phyloP scores from a whole-genome alignment of 1,140 invertebrate species.

The Pissodes strobi region DNA sequence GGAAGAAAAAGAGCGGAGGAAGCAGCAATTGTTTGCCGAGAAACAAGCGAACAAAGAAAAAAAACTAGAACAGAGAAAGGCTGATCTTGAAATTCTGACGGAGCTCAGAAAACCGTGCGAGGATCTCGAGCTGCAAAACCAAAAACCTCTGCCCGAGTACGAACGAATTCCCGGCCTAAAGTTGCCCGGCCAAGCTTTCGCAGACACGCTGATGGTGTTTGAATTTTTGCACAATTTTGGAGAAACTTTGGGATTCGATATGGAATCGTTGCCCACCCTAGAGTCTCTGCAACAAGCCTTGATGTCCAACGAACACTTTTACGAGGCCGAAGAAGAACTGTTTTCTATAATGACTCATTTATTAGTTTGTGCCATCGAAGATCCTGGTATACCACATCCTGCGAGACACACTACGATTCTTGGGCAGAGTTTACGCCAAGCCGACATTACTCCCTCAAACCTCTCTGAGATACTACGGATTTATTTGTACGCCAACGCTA shows the following conservation, averaged over 20 bases:
- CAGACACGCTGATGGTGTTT: constrained; percentile 89
- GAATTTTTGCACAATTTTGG: constrained; percentile 97
- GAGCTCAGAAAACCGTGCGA: constrained; percentile 86
- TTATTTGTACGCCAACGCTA: constrained; percentile 84
- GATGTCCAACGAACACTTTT: constrained; percentile 71
- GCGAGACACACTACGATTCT: constrained; percentile 83
- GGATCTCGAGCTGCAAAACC: constrained; percentile 75
- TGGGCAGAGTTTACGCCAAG: constrained; percentile 87
- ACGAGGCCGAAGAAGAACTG: constrained; percentile 84
- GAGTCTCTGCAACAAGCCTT: constrained; percentile 85
- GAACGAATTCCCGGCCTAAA: constrained; percentile 80
- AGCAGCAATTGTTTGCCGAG: constrained; percentile 77
- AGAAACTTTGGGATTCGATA: constrained; percentile 89
- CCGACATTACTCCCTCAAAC: constrained; percentile 88
- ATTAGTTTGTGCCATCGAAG: constrained; percentile 89
- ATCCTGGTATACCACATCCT: constrained; percentile 91
- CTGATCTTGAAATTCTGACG: constrained; percentile 83
- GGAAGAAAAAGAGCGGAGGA: constrained; percentile 86
- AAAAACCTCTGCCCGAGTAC: constrained; percentile 74
- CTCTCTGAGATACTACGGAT: constrained; percentile 91
- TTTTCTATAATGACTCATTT: constrained; percentile 87
- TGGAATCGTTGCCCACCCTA: constrained; percentile 84
- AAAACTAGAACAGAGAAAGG: constrained; percentile 78
- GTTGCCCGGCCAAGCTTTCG: constrained; percentile 84
- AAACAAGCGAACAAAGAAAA: constrained; percentile 79